These are phyloP conservation scores for Alethe castanea DNA, from an alignment of 2,113 vertebrate species.

Conservation along the genomic window DNA sequence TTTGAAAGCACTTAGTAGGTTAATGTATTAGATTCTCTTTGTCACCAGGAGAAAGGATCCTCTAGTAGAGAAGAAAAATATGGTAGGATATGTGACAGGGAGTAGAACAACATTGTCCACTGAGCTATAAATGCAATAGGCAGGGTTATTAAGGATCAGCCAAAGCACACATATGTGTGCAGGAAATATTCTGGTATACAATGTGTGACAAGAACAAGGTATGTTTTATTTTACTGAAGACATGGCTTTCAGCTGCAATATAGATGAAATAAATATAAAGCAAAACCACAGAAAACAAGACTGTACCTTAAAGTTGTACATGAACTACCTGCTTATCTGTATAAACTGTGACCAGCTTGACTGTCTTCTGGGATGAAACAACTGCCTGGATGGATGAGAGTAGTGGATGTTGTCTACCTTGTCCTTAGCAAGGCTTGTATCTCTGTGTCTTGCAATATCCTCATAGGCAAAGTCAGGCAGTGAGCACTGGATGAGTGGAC, in stretches of 20 bases:
- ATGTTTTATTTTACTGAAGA: not conserved
- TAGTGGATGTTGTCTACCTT: not conserved
- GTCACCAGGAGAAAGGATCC: not conserved
- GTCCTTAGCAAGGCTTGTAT: not conserved
- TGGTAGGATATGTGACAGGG: not conserved
- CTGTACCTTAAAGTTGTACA: not conserved
- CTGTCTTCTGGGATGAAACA: not conserved
- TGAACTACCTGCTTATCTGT: not conserved
- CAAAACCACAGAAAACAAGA: not conserved
- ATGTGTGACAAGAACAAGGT: not conserved
- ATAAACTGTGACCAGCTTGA: not conserved
- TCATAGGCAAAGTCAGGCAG: not conserved
- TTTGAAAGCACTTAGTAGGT: not conserved
- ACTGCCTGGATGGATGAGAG: not conserved
- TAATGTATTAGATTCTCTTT: not conserved
- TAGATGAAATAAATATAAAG: not conserved
- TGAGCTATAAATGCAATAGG: not conserved
- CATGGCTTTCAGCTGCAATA: not conserved
- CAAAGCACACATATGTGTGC: not conserved
- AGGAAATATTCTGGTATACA: not conserved
- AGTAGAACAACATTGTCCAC: not conserved
- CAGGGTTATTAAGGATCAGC: not conserved
- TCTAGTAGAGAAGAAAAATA: not conserved
- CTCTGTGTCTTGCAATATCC: not conserved
- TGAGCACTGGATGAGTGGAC: not conserved